These are phyloP conservation scores for Bellardia bayeri DNA, from an alignment of 2,888 invertebrate species.

Conservation along the genomic window DNA sequence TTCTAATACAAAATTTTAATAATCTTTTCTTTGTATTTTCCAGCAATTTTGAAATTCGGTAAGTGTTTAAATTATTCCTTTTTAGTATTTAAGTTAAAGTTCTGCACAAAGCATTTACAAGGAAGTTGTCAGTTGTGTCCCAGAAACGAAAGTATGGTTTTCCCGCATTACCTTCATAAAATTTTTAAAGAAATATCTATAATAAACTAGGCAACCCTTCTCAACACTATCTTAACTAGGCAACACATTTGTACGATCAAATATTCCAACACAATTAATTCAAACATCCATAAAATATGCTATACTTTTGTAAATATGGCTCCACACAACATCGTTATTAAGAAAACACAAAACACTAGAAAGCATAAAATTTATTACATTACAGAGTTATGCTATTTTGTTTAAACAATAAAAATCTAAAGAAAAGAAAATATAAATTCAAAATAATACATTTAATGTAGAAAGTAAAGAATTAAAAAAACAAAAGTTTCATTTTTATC, in stretches of 20 bases:
- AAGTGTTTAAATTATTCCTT: no score
- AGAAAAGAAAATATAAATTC: conserved; percentile 5
- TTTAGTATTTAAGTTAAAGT: no score
- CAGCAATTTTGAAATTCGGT: no score
- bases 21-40: no score
- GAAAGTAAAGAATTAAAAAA: conserved; percentile 2
- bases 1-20: no score
- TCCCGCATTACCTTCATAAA: no score
- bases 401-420: conserved; percentile 14
- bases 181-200: no score
- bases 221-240: neutral
- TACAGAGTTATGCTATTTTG: neutral
- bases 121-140: no score
- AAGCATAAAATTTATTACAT: conserved; percentile 16
- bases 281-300: conserved; percentile 5
- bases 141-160: no score
- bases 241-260: neutral
- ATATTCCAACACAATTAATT: neutral
- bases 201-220: neutral
- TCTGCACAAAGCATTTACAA: no score
- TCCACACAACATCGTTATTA: neutral
- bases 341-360: neutral
- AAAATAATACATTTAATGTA: conserved; percentile 16
- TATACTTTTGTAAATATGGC: neutral
- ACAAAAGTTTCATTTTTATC: conserved; percentile 19